These are phyloP conservation scores for Luscinia luscinia DNA, from an alignment of 2,797 vertebrate genomes.

Conservation along the genomic window DNA sequence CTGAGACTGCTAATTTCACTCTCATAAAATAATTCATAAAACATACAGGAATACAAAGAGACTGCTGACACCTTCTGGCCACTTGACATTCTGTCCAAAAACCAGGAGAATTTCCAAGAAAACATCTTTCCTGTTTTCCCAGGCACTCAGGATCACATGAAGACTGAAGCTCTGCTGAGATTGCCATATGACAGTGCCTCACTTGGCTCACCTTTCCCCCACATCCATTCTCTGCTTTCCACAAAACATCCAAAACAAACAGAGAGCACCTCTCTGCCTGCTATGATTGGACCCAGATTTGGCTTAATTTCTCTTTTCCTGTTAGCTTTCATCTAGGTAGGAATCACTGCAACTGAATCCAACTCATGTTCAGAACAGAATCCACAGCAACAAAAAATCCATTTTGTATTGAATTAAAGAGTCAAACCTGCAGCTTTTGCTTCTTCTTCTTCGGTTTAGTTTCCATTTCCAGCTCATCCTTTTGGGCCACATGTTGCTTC, in stretches of 20 bases:
- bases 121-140: background rate
- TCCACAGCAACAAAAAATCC: background rate
- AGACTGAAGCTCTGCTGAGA: background rate
- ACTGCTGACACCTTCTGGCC: constrained; percentile 73
- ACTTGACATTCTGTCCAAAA: background rate
- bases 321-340: background rate
- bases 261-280: background rate
- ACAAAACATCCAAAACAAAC: background rate
- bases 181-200: constrained; percentile 4
- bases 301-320: background rate
- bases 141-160: constrained; percentile 28
- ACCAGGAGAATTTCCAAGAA: background rate
- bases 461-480: background rate
- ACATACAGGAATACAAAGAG: background rate
- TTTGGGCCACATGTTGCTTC: background rate
- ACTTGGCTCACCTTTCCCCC: background rate
- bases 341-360: background rate
- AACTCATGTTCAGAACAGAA: background rate
- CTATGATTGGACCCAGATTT: background rate
- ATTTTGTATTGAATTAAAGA: background rate
- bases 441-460: background rate
- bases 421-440: constrained; percentile 28
- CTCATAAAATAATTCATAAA: background rate
- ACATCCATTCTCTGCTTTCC: background rate
- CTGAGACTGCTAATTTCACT: background rate